Conservation (phyloP, 2,113 vertebrate genomes). For the Elaphurus davidianus region DNA sequence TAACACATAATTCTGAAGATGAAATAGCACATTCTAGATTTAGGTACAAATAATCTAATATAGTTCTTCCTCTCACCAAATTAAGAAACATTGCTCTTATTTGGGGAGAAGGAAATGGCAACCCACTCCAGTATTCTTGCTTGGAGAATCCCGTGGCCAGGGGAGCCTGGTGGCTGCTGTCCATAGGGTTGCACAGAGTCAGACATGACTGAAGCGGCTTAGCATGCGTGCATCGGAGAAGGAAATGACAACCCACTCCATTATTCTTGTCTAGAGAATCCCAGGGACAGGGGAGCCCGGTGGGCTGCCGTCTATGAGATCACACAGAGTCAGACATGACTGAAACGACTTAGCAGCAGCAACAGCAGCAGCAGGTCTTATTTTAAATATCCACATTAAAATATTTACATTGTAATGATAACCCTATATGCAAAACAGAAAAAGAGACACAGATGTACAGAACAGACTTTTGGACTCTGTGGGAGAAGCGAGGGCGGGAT, state of each 20-base stretch:
- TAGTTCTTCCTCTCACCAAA: background rate
- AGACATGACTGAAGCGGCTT: background rate
- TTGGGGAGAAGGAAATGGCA: background rate
- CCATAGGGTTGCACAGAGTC: background rate
- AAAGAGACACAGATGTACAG: too few relatives aligned
- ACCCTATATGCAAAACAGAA: too few relatives aligned
- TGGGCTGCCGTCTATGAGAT: background rate
- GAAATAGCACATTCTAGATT: background rate
- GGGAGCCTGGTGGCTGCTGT: background rate
- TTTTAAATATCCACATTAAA: background rate
- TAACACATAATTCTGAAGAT: background rate
- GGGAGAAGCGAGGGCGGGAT: too few relatives aligned
- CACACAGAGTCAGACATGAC: background rate
- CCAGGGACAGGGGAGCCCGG: rapidly evolving
- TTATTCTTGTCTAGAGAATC: background rate
- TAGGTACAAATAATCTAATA: background rate
- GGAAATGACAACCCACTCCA: background rate
- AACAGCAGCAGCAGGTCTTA: background rate
- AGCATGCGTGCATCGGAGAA: background rate
- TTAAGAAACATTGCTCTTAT: background rate
- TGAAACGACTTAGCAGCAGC: background rate
- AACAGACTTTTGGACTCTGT: too few relatives aligned
- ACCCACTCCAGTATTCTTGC: background rate
- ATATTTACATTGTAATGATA: background rate
- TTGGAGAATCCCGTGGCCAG: background rate